phyloP scores from a whole-genome alignment of 2,888 invertebrate species.

The Drosophila sordidapex region DNA sequence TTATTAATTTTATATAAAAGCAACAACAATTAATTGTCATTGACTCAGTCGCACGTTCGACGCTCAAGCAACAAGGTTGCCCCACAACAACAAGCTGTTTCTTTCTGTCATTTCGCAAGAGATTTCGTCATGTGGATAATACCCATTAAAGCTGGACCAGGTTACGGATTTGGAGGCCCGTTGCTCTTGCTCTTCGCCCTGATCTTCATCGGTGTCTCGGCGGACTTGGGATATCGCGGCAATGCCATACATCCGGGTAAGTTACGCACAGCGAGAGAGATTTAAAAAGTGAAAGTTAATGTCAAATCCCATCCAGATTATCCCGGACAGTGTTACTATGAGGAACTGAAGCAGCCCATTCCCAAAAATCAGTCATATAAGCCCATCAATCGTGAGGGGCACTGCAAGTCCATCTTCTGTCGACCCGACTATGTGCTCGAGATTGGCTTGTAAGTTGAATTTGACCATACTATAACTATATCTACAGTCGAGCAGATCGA shows the following conservation, averaged over 20 bases:
- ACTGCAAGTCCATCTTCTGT: constrained; percentile 76
- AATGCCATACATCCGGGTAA: constrained; percentile 80
- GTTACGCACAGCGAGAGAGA: not conserved
- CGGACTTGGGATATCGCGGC: constrained; percentile 78
- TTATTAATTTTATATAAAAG: constrained; percentile 83
- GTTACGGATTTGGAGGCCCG: constrained; percentile 10
- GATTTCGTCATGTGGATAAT: constrained; percentile 18
- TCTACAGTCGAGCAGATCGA: not conserved
- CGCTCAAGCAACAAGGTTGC: constrained; percentile 58
- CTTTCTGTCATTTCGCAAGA: not conserved
- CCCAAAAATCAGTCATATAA: constrained; percentile 78
- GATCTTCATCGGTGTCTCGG: constrained; percentile 36
- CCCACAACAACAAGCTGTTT: not conserved
- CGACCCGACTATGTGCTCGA: constrained; percentile 77
- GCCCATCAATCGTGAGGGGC: constrained; percentile 79
- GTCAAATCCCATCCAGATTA: constrained; percentile 48
- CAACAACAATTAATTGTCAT: constrained; percentile 82
- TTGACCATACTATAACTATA: not conserved
- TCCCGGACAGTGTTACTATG: constrained; percentile 81
- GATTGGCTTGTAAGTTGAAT: constrained; percentile 69
- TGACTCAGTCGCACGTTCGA: constrained; percentile 78
- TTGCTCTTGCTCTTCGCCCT: constrained; percentile 46
- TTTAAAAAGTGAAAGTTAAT: not conserved
- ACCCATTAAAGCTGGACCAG: constrained; percentile 21
- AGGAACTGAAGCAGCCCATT: constrained; percentile 79